phyloP scores from a whole-genome alignment of 1,140 invertebrate species.

The Drosophila ironensis region DNA sequence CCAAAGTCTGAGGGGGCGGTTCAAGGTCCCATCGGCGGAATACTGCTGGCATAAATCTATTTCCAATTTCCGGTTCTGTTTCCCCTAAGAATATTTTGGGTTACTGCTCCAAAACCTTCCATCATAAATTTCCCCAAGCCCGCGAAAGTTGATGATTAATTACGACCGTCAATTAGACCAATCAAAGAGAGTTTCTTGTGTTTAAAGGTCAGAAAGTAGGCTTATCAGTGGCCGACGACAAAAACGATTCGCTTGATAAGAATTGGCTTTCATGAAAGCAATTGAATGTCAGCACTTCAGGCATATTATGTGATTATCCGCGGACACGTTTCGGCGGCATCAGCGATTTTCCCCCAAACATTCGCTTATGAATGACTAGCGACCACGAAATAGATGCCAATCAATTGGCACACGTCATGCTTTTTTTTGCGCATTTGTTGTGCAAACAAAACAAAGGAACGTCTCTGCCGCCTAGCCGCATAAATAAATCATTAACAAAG shows the following conservation, averaged over 20 bases:
- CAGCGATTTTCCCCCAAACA: background rate
- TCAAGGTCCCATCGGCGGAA: slow-evolving; percentile 10
- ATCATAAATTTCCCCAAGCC: background rate
- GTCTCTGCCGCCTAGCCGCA: slow-evolving; percentile 5
- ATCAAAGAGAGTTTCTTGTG: slow-evolving; percentile 16
- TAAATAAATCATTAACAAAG: slow-evolving; percentile 51
- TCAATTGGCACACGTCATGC: slow-evolving; percentile 60
- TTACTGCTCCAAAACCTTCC: no score
- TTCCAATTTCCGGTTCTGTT: slow-evolving; percentile 9
- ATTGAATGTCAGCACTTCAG: slow-evolving; percentile 39
- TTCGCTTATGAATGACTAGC: background rate
- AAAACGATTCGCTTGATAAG: slow-evolving; percentile 37
- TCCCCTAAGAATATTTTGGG: background rate
- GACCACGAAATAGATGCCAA: slow-evolving; percentile 30
- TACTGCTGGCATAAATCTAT: background rate
- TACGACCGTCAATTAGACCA: slow-evolving; percentile 3
- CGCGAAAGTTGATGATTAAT: slow-evolving; percentile 46
- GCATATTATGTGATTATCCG: slow-evolving; percentile 7
- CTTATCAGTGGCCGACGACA: slow-evolving; percentile 57
- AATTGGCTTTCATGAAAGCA: slow-evolving; percentile 21
- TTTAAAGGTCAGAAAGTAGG: slow-evolving; percentile 52
- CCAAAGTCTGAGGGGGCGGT: slow-evolving; percentile 12
- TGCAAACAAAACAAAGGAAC: slow-evolving; percentile 34
- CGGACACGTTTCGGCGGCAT: background rate
- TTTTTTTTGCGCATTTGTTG: slow-evolving; percentile 20